Percentiles rank a stretch among this genome's conserved stretches.
These are phyloP conservation scores for Andrena praecox DNA, from an alignment of 2,888 invertebrate genomes.

Conservation along the genomic window DNA sequence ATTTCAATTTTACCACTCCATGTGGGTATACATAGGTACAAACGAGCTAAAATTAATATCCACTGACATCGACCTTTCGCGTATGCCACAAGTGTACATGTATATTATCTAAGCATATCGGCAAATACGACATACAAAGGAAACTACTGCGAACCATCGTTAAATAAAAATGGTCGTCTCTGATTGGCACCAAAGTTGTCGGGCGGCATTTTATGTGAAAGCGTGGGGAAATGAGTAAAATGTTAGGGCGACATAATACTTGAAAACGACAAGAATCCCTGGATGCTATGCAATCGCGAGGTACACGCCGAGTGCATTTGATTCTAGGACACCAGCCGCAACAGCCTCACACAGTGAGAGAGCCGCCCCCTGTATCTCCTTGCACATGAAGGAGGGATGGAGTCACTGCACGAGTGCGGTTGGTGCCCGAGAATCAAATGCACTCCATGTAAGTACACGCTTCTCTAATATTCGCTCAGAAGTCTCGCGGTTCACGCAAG, in stretches of 20 bases:
- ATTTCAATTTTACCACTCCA: too few relatives aligned
- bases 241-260: background rate
- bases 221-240: background rate
- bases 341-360: too few relatives aligned
- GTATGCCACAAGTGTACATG: constrained; percentile 14
- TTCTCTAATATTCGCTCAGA: background rate
- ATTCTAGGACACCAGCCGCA: too few relatives aligned
- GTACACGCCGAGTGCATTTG: background rate
- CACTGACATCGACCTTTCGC: background rate
- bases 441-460: too few relatives aligned
- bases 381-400: background rate
- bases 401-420: too few relatives aligned
- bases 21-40: too few relatives aligned
- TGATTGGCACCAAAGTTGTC: constrained; percentile 5
- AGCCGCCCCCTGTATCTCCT: background rate
- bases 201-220: background rate
- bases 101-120: constrained; percentile 1
- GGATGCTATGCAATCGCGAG: background rate
- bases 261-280: constrained; percentile 7
- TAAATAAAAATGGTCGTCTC: background rate
- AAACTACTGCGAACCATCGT: constrained; percentile 29
- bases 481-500: background rate
- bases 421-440: too few relatives aligned
- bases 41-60: too few relatives aligned
- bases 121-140: constrained; percentile 9